Conservation (phyloP, 2,113 vertebrate species). For the Anarrhichthys ocellatus region DNA sequence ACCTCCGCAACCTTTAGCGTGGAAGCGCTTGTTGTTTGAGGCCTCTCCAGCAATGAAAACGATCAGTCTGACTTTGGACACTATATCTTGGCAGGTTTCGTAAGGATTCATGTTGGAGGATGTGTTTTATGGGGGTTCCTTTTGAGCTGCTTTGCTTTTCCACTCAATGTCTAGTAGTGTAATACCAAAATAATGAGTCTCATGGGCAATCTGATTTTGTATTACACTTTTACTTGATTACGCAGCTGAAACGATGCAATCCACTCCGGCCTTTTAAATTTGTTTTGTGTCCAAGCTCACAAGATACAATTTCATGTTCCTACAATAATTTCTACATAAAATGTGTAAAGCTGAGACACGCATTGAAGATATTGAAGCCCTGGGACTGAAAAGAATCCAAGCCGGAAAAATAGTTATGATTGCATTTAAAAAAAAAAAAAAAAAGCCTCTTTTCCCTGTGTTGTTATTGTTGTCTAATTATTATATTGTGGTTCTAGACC, state of each 20-base stretch:
- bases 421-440: slow-evolving; percentile 31
- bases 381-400: slow-evolving; percentile 50
- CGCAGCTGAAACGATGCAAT: slow-evolving; percentile 66
- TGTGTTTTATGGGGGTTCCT: slow-evolving; percentile 49
- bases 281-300: slow-evolving; percentile 57
- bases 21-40: slow-evolving; percentile 24
- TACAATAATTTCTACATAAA: slow-evolving; percentile 44
- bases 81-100: not conserved
- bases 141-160: slow-evolving; percentile 41
- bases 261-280: slow-evolving; percentile 60
- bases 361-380: slow-evolving; percentile 49
- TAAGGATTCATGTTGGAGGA: slow-evolving; percentile 20
- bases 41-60: slow-evolving; percentile 22
- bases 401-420: slow-evolving; percentile 53
- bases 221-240: slow-evolving; percentile 74
- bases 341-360: slow-evolving; percentile 46
- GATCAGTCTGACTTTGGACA: slow-evolving; percentile 23
- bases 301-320: slow-evolving; percentile 59
- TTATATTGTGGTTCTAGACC: slow-evolving; percentile 43
- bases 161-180: slow-evolving; percentile 50
- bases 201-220: slow-evolving; percentile 57
- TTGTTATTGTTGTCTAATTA: slow-evolving; percentile 52
- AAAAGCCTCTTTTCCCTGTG: slow-evolving; percentile 28
- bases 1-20: slow-evolving; percentile 16
- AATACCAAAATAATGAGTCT: slow-evolving; percentile 73